phyloP scores from a whole-genome alignment of 1,140 invertebrate species.

The Wasmannia auropunctata region DNA sequence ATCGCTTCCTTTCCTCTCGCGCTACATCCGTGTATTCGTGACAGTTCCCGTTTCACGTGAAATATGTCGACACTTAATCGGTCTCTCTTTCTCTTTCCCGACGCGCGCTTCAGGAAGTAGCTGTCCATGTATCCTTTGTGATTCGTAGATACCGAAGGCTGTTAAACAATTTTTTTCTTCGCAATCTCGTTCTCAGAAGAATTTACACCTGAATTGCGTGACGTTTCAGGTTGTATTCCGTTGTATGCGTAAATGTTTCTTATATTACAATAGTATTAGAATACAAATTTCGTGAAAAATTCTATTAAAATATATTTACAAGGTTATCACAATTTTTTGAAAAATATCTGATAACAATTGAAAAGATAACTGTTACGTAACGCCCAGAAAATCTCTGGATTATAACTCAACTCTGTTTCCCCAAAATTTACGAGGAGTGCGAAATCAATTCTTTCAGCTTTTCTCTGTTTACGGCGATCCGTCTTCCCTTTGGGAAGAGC shows the following conservation, averaged over 20 bases:
- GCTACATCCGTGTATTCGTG: conserved; percentile 41
- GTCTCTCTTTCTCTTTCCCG: conserved; percentile 13
- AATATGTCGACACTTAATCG: conserved; percentile 65
- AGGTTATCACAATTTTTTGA: background rate
- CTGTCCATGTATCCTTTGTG: conserved; percentile 24
- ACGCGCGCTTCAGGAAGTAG: conserved; percentile 21
- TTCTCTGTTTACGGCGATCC: background rate
- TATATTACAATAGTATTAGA: background rate
- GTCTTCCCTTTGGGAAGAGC: background rate
- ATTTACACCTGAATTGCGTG: background rate
- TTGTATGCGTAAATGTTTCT: background rate
- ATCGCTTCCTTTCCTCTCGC: conserved; percentile 24
- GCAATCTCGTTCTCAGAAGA: background rate
- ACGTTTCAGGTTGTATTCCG: background rate
- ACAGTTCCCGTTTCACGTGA: conserved; percentile 61
- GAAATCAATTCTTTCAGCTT: background rate
- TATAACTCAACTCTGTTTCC: background rate
- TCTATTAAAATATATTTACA: conserved; percentile 3
- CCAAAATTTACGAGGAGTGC: background rate
- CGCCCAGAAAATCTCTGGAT: background rate
- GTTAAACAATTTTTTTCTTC: conserved; percentile 37
- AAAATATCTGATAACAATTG: background rate
- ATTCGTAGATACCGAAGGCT: conserved; percentile 28
- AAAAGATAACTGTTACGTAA: background rate
- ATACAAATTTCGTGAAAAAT: background rate